Conservation (phyloP, 2,797 vertebrate species). For the Gastrophryne carolinensis region DNA sequence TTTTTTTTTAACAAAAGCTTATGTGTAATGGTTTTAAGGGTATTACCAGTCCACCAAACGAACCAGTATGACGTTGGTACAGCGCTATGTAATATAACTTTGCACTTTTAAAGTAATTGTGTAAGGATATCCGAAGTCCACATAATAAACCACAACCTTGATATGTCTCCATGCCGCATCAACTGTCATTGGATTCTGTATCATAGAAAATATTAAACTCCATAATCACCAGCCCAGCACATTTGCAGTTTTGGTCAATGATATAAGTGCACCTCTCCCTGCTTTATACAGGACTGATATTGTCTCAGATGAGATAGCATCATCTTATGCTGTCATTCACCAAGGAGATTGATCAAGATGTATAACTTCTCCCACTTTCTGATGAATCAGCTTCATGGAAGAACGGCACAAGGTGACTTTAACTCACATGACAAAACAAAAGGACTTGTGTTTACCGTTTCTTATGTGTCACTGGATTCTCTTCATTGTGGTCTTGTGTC, state of each 20-base stretch:
- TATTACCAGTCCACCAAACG: too few relatives aligned
- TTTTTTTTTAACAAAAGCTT: too few relatives aligned
- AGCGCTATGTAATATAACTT: too few relatives aligned
- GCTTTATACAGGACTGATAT: slow-evolving; percentile 23
- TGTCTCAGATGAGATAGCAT: slow-evolving; percentile 12
- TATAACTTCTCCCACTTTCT: slow-evolving; percentile 25
- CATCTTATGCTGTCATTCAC: slow-evolving; percentile 24
- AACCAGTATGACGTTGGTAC: too few relatives aligned
- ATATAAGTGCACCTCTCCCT: not conserved
- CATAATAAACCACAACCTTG: too few relatives aligned
- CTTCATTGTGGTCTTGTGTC: too few relatives aligned
- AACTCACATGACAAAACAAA: slow-evolving; percentile 9
- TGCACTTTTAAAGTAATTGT: too few relatives aligned
- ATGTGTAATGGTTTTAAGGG: too few relatives aligned
- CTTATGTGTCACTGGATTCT: not conserved
- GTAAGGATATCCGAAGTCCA: too few relatives aligned
- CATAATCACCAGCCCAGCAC: not conserved
- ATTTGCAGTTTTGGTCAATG: slow-evolving; percentile 8
- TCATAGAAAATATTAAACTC: not conserved
- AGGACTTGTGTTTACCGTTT: not conserved
- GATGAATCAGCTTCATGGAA: slow-evolving; percentile 27
- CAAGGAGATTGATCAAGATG: slow-evolving; percentile 14
- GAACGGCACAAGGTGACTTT: slow-evolving; percentile 28
- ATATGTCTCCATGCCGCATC: not conserved
- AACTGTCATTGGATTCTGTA: not conserved